phyloP scores from a whole-genome alignment of 1,140 invertebrate species.

The Mylabris phalerata region DNA sequence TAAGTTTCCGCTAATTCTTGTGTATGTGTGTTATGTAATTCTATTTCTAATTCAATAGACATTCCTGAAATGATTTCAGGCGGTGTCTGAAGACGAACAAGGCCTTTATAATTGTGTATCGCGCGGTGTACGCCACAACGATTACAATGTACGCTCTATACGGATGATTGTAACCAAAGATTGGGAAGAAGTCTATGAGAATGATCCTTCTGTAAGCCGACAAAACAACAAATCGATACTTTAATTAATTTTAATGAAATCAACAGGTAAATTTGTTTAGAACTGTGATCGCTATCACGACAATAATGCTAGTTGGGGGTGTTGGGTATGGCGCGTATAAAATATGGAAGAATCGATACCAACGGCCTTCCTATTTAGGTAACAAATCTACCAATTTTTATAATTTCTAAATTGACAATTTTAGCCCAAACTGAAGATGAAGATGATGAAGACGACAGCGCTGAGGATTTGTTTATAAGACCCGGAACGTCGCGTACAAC shows the following conservation, averaged over 20 bases:
- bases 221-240: background rate
- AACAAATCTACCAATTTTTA: background rate
- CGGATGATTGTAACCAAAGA: slow-evolving; percentile 18
- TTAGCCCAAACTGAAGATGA: slow-evolving; percentile 18
- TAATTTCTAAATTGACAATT: background rate
- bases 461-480: slow-evolving; percentile 25
- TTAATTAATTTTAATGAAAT: background rate
- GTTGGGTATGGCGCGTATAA: slow-evolving; percentile 16
- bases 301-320: slow-evolving; percentile 18
- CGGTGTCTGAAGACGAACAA: slow-evolving; percentile 23
- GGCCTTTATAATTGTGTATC: slow-evolving; percentile 28
- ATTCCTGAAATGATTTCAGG: slow-evolving; percentile 19
- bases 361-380: slow-evolving; percentile 22
- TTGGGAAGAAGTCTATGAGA: slow-evolving; percentile 21
- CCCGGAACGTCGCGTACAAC: slow-evolving; percentile 19
- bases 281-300: slow-evolving; percentile 15
- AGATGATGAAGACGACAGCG: slow-evolving; percentile 25
- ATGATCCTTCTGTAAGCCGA: slow-evolving; percentile 22
- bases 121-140: slow-evolving; percentile 9
- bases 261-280: slow-evolving; percentile 18
- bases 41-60: no score
- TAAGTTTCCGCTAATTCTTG: slow-evolving; percentile 6
- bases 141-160: slow-evolving; percentile 18
- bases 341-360: slow-evolving; percentile 22
- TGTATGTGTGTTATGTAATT: no score